phyloP scores from a whole-genome alignment of 2,888 invertebrate genomes.

The Morpho deidamia region DNA sequence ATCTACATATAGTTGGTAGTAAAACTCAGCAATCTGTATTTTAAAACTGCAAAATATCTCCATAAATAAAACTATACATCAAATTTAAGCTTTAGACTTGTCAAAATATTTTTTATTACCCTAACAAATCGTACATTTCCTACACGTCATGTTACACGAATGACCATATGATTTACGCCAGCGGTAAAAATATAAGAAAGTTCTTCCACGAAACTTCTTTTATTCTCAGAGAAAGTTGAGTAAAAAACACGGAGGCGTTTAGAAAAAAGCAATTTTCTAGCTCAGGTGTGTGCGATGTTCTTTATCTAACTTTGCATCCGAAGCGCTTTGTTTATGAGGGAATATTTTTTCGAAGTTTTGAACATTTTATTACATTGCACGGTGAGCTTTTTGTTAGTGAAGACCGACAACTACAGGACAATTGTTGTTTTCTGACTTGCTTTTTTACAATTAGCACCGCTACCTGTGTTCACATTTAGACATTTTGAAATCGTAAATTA shows the following conservation, averaged over 20 bases:
- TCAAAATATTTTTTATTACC: slow-evolving; percentile 59
- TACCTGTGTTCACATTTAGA: slow-evolving; percentile 49
- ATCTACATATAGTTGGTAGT: background rate
- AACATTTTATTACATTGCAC: slow-evolving; percentile 72
- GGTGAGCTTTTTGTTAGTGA: slow-evolving; percentile 53
- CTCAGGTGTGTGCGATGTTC: slow-evolving; percentile 79
- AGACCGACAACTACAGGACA: slow-evolving; percentile 51
- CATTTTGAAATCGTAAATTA: slow-evolving; percentile 29
- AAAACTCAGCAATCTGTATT: background rate
- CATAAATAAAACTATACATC: slow-evolving; percentile 37
- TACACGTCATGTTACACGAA: slow-evolving; percentile 53
- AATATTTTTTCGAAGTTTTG: slow-evolving; percentile 74
- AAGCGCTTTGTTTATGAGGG: slow-evolving; percentile 73
- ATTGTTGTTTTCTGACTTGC: slow-evolving; percentile 59
- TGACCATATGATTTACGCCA: slow-evolving; percentile 60
- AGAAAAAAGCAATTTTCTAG: slow-evolving; percentile 79
- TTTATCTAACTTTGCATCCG: slow-evolving; percentile 79
- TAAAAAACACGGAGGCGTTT: slow-evolving; percentile 74
- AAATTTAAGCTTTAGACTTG: slow-evolving; percentile 44
- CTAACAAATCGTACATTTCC: slow-evolving; percentile 41
- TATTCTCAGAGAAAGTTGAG: slow-evolving; percentile 74
- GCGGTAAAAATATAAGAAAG: slow-evolving; percentile 65
- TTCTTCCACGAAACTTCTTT: slow-evolving; percentile 71
- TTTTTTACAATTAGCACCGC: slow-evolving; percentile 43
- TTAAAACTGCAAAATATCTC: slow-evolving; percentile 32